Evolutionary conservation across 2,888 invertebrate species (phyloP).

Genomic region (Endotricha flammealis): DNA sequence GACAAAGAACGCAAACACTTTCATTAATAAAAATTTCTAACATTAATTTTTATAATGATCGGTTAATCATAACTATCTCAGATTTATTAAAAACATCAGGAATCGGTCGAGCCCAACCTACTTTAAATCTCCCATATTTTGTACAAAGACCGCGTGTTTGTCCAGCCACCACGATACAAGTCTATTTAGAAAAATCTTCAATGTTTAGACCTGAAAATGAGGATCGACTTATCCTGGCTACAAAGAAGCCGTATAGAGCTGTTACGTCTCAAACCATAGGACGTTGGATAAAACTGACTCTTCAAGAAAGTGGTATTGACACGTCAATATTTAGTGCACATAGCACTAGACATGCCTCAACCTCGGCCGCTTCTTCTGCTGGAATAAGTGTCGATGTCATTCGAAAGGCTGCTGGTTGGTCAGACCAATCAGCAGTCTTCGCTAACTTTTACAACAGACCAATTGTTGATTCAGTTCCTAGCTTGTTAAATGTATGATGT

Average conservation of each 20-base stretch:
- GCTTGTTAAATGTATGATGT: too few species aligned
- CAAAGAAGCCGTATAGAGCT: slow-evolving; percentile 11
- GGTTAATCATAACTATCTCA: slow-evolving; percentile 11
- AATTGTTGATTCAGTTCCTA: too few species aligned
- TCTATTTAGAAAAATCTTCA: slow-evolving; percentile 7
- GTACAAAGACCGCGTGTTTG: too few species aligned
- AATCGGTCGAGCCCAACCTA: slow-evolving; percentile 11
- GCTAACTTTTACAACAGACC: slow-evolving; percentile 8
- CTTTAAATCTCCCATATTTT: too few species aligned
- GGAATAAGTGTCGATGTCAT: slow-evolving; percentile 13
- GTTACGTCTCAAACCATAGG: slow-evolving; percentile 13
- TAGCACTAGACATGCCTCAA: slow-evolving; percentile 18
- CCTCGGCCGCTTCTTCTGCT: slow-evolving; percentile 13
- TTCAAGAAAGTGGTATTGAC: slow-evolving; percentile 10
- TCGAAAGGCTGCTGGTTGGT: slow-evolving; percentile 14
- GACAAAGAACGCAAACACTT: slow-evolving; percentile 16
- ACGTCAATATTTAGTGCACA: slow-evolving; percentile 8
- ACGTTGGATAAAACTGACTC: slow-evolving; percentile 12
- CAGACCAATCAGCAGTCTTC: slow-evolving; percentile 8
- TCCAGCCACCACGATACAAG: slow-evolving; percentile 2
- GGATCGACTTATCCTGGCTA: slow-evolving; percentile 3
- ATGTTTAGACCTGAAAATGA: neutral
- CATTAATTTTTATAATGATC: slow-evolving; percentile 7
- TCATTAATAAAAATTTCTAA: slow-evolving; percentile 16
- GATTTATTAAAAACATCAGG: slow-evolving; percentile 18